Evolutionary conservation across 2,113 vertebrate genomes (phyloP).

Genomic region (Egretta garzetta): DNA sequence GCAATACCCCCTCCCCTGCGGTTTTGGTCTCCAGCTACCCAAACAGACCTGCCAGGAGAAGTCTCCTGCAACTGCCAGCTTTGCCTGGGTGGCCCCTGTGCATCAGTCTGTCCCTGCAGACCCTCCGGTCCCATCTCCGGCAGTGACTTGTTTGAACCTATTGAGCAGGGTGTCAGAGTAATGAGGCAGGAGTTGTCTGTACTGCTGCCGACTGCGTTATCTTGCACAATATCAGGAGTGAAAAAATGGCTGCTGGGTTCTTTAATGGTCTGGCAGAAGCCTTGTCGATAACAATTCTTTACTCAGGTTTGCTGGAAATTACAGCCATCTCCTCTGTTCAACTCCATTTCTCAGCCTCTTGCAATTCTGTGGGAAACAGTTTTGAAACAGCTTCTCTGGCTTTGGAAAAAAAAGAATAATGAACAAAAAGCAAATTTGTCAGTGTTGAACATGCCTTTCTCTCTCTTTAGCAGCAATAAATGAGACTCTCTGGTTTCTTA

Average conservation of each 20-base stretch:
- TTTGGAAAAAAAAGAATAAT: not conserved
- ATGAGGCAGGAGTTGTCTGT: not conserved
- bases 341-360: not conserved
- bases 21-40: not conserved
- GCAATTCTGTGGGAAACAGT: not conserved
- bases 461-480: not conserved
- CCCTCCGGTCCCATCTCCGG: not conserved
- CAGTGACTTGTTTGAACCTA: not conserved
- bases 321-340: not conserved
- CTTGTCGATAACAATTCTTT: conserved; percentile 16
- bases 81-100: not conserved
- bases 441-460: not conserved
- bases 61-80: not conserved
- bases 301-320: conserved; percentile 39
- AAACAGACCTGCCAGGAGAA: not conserved
- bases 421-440: not conserved
- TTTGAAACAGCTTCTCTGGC: not conserved
- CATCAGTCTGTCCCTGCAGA: not conserved
- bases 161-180: not conserved
- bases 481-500: not conserved
- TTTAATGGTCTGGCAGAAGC: conserved; percentile 21
- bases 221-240: not conserved
- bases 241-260: conserved; percentile 36
- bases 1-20: not conserved
- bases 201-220: not conserved